These are phyloP conservation scores for Polia nebulosa DNA, from an alignment of 2,888 invertebrate species.

Conservation along the genomic window DNA sequence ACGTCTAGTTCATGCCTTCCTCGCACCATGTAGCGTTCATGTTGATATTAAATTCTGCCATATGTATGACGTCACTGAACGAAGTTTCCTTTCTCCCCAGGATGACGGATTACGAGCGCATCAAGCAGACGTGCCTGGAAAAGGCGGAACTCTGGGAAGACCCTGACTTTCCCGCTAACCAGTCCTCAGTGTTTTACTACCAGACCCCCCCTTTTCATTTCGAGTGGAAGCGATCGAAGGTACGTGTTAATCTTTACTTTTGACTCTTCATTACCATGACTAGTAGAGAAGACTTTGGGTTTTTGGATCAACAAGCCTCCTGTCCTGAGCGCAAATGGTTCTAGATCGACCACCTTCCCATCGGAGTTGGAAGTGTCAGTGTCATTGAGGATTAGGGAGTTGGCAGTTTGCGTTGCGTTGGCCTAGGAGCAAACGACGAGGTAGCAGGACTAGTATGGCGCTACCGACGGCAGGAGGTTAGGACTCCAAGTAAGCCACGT, in stretches of 20 bases:
- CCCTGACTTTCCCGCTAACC: constrained; percentile 97
- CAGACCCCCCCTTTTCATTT: constrained; percentile 98
- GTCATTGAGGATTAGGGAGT: too few relatives aligned
- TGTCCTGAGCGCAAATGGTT: too few relatives aligned
- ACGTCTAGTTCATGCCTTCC: too few relatives aligned
- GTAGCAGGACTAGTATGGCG: too few relatives aligned
- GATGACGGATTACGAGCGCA: constrained; percentile 96
- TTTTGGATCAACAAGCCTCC: too few relatives aligned
- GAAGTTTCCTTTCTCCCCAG: constrained; percentile 55
- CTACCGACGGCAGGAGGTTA: too few relatives aligned
- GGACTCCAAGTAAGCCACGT: too few relatives aligned
- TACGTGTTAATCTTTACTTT: constrained; percentile 75
- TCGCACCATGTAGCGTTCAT: not conserved
- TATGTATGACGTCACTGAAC: constrained; percentile 2
- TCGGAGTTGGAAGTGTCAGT: too few relatives aligned
- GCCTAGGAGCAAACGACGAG: too few relatives aligned
- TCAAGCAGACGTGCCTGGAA: constrained; percentile 95
- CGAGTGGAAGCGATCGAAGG: constrained; percentile 97
- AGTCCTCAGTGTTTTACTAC: constrained; percentile 97
- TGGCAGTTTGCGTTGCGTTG: too few relatives aligned
- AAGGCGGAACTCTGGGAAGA: constrained; percentile 97
- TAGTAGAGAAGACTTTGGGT: too few relatives aligned
- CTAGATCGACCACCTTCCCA: too few relatives aligned
- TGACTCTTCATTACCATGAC: not conserved
- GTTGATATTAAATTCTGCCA: not conserved